Percentiles rank a stretch among this genome's conserved stretches.
Evolutionary conservation across 2,113 vertebrate species (phyloP).

Genomic region (Scatophagus argus): DNA sequence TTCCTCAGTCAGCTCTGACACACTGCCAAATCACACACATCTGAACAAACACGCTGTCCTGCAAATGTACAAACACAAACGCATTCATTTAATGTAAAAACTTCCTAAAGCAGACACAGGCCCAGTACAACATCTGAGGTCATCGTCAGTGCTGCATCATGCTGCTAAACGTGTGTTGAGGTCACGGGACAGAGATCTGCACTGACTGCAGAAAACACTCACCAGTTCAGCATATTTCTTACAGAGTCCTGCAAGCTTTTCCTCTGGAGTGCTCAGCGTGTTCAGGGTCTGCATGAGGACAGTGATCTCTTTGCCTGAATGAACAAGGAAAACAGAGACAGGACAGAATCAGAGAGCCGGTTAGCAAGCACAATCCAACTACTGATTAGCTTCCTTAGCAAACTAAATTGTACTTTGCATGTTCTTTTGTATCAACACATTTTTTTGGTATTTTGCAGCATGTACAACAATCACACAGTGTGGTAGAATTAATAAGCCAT

Average conservation of each 20-base stretch:
- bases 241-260: conserved; percentile 94
- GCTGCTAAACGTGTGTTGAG: background rate
- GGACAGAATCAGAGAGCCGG: background rate
- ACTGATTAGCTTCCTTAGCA: background rate
- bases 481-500: background rate
- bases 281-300: conserved; percentile 98
- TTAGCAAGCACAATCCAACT: background rate
- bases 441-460: no score
- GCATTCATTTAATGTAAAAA: background rate
- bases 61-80: background rate
- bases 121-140: no score
- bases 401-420: background rate
- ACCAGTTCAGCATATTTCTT: conserved; percentile 99
- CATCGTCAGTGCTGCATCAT: background rate
- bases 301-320: conserved; percentile 96
- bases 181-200: background rate
- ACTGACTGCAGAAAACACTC: conserved; percentile 64
- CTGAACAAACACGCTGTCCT: background rate
- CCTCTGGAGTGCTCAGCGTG: conserved; percentile 96
- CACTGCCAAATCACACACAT: background rate
- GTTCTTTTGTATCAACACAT: background rate
- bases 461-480: background rate
- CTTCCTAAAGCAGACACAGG: background rate
- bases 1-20: background rate
- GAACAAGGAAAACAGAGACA: background rate